Conservation (phyloP, 1,140 invertebrate species). For the Nomia melanderi region DNA sequence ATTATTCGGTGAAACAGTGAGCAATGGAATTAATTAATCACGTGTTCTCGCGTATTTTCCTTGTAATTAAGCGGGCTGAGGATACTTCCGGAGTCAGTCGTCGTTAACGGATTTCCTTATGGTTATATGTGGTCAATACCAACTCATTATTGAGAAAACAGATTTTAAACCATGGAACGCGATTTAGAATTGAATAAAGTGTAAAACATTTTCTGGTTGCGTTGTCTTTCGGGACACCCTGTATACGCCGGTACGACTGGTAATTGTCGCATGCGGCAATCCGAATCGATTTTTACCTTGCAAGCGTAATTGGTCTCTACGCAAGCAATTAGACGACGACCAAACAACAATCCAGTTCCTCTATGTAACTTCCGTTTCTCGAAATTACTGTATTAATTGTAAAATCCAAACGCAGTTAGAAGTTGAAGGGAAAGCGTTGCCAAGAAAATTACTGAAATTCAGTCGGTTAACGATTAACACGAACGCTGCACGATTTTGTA, state of each 20-base stretch:
- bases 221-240: not conserved
- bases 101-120: not conserved
- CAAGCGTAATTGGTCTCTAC: not conserved
- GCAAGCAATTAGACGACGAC: not conserved
- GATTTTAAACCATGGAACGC: not conserved
- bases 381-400: not conserved
- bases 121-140: no score
- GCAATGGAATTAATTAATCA: not conserved
- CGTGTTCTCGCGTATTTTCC: not conserved
- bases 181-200: not conserved
- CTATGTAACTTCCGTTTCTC: not conserved
- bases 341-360: no score
- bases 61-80: not conserved
- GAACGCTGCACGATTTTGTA: no score
- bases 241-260: constrained; percentile 2
- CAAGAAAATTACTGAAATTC: no score
- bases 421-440: no score
- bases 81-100: not conserved
- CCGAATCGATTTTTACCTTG: not conserved
- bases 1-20: not conserved
- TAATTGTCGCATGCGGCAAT: constrained; percentile 6
- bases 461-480: no score
- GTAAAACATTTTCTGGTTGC: not conserved
- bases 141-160: no score
- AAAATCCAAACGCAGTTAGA: no score